phyloP scores from a whole-genome alignment of 2,113 vertebrate species.

The Aegotheles bennettii region DNA sequence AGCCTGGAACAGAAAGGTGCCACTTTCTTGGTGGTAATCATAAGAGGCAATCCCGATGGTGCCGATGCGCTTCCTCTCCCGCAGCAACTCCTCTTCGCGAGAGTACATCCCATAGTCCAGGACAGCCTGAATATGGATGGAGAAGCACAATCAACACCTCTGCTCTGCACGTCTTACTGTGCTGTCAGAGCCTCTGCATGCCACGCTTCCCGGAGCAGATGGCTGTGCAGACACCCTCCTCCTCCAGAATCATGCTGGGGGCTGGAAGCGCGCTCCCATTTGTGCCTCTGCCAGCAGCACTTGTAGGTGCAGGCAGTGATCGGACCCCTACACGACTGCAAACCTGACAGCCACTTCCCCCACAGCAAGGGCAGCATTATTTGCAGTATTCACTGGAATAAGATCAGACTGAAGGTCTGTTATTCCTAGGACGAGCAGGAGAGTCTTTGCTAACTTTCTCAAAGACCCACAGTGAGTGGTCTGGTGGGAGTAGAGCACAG shows the following conservation, averaged over 20 bases:
- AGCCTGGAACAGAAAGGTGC: constrained; percentile 80
- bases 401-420: background rate
- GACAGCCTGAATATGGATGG: constrained; percentile 59
- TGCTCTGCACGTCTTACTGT: background rate
- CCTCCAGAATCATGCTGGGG: background rate
- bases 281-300: background rate
- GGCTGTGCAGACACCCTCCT: constrained; percentile 38
- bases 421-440: background rate
- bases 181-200: background rate
- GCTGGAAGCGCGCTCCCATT: background rate
- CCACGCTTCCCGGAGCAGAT: constrained; percentile 5
- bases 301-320: background rate
- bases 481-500: constrained; percentile 19
- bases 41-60: constrained; percentile 80
- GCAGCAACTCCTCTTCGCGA: constrained; percentile 78
- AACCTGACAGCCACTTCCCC: background rate
- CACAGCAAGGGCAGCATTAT: background rate
- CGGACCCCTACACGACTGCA: background rate
- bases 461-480: background rate
- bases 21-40: constrained; percentile 77
- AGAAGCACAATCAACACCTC: background rate
- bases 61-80: constrained; percentile 81
- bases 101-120: constrained; percentile 85
- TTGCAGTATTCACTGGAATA: background rate
- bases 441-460: background rate